Base-by-base conservation (phyloP, 2,113 vertebrate genomes). In the Lutjanus erythropterus region DNA sequence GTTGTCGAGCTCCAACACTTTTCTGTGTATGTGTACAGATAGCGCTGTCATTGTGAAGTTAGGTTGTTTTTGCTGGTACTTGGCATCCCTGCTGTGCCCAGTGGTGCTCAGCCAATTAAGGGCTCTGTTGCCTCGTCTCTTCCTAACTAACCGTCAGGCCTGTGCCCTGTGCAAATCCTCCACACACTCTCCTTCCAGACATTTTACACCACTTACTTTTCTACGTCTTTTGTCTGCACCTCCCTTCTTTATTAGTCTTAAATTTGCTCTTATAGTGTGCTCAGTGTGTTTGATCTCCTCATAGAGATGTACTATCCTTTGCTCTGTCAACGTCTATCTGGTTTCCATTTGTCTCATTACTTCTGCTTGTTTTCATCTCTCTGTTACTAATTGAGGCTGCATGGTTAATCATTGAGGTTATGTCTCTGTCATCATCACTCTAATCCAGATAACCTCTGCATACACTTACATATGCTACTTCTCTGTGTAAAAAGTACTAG, bases 91-190 rank as follows among this genome's bases (percentile, higher is more conserved):
- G 77, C 80, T 90, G 84, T 70, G 78, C 44, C 75, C 76, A 84
- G 58, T 59, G 53, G 60, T 85, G 82, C 84, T 87, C 76, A 79
- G 75, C 88, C 87, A 93, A 89, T 92, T 89, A 91, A 81, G 64
- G 74, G 80, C 75, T 78, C 72, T 53, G 69, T 71, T 83, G 71
- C 69, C 78, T 3, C 29, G 35, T 74, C 65, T 80, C 64, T 47
- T 85, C 29, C 91, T 80, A 74, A 72, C 83, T 75, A 81, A 78
- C 72, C 14, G 6, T 72, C 68, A 68, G 73, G 41, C 46, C 67
- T 15, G 46, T 46, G 61, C 66, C 47, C 73, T 29, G 52, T 60
- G 53, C 56, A 18, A 49, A 69, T 62, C 46, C 39, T 21, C 58
- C 50, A 18, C 59, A 2, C 33, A 23, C 41, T 53, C 65, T 68